Evolutionary conservation across 2,113 vertebrate species (phyloP), one percentile per base, ranked within the genome.

Genomic region (Fulmarus glacialis): DNA sequence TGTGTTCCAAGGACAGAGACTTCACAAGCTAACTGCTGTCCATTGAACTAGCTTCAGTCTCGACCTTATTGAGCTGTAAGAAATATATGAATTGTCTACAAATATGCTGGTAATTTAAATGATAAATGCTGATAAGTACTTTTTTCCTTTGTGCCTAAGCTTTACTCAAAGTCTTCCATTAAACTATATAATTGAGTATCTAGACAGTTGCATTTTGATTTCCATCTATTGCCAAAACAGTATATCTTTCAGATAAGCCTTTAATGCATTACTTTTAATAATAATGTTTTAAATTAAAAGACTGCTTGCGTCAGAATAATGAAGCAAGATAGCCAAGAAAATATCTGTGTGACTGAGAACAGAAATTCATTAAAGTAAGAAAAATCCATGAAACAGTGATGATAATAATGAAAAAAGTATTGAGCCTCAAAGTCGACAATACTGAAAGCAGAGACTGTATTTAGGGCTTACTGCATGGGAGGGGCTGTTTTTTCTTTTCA

Each of bases 301-400:
- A 72, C 72, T 72, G 48, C 75, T 95, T 94, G 67, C 80, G 89
- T 95, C 86, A 93, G 86, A 91, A 92, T 84, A 95, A 96, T 79
- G 86, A 91, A 90, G 52, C 85, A 91, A 87, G 86, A 89, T 63
- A 94, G 83, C 79, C 72, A 89, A 94, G 86, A 84, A 97, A 95
- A 92, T 34, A 86, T 18, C 36, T 90, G 11, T 81, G 59, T 42
- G 63, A 34, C 42, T 73, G 29, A 67, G 52, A 53, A 83, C 15
- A 83, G 56, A 84, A 93, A 94, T 82, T 89, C 62, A 78, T 91
- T 83, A 71, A 89, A 87, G 42, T 40, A 60, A 74, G 50, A 83
- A 93, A 96, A 94, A 83, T 83, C 74, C 38, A 50, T 81, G 63
- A 71, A 93, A 77, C 43, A 55, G 63, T 63, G 38, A 73, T 36